Conservation (phyloP, 1,140 invertebrate species). For the Drosophila orosa region DNA sequence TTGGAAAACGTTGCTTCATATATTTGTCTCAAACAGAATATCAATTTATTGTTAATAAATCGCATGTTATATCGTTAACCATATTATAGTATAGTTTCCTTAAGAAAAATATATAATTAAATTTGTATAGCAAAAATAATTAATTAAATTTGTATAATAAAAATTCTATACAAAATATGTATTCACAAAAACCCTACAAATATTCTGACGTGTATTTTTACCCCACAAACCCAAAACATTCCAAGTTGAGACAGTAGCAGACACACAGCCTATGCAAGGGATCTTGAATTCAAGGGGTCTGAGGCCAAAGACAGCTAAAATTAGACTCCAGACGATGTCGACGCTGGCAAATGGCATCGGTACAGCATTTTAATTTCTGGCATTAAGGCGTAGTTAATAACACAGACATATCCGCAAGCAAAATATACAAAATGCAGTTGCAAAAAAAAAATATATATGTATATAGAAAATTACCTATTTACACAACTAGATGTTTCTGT, state of each 20-base stretch:
- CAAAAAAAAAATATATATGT: background rate
- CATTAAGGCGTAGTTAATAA: slow-evolving; percentile 72
- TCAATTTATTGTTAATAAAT: too few species aligned
- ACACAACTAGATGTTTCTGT: background rate
- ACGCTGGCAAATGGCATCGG: slow-evolving; percentile 59
- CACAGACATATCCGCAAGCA: slow-evolving; percentile 8
- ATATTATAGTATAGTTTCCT: too few species aligned
- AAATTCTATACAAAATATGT: too few species aligned
- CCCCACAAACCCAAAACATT: slow-evolving; percentile 8
- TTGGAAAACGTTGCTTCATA: too few species aligned
- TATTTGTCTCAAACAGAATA: too few species aligned
- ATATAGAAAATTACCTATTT: background rate
- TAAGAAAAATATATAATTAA: background rate
- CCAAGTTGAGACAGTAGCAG: slow-evolving; percentile 25
- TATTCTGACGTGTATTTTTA: slow-evolving; percentile 2
- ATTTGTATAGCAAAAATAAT: too few species aligned
- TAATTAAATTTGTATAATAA: too few species aligned
- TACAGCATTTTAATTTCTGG: slow-evolving; percentile 74
- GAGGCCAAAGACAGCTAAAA: slow-evolving; percentile 61
- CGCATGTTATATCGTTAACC: too few species aligned
- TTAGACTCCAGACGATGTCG: slow-evolving; percentile 74
- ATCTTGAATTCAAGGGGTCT: slow-evolving; percentile 18
- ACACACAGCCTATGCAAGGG: slow-evolving; percentile 27
- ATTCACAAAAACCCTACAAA: background rate
- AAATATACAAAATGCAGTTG: slow-evolving; percentile 8